Percentiles rank a stretch among this genome's conserved stretches.
phyloP scores from a whole-genome alignment of 2,113 vertebrate genomes.

The Melanostigma gelatinosum region DNA sequence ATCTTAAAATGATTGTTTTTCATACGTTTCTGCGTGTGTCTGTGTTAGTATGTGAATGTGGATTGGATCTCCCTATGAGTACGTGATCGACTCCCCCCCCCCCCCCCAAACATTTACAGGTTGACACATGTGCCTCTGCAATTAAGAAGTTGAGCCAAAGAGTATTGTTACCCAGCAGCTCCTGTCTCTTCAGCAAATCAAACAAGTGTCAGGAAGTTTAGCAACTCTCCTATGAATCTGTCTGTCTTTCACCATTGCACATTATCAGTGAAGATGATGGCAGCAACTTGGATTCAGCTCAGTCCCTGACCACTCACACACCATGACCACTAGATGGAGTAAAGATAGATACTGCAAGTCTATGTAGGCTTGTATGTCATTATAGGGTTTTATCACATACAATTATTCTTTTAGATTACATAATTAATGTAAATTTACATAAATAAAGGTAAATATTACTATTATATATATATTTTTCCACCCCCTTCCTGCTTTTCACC shows the following conservation, averaged over 20 bases:
- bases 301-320: not conserved
- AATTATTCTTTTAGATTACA: not conserved
- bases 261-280: not conserved
- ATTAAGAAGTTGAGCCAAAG: conserved; percentile 22
- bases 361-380: not conserved
- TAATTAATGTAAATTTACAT: not conserved
- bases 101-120: conserved; percentile 1
- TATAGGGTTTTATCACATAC: not conserved
- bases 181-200: conserved; percentile 37
- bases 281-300: not conserved
- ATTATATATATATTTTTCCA: no score
- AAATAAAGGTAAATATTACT: not conserved
- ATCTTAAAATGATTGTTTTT: not conserved
- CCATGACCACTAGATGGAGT: conserved; percentile 54
- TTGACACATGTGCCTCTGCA: conserved; percentile 7
- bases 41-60: not conserved
- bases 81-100: conserved; percentile 12
- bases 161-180: conserved; percentile 10
- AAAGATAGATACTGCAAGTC: not conserved
- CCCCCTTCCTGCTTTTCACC: no score
- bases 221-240: not conserved
- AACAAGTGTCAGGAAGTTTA: conserved; percentile 19
- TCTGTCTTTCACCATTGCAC: not conserved
- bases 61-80: not conserved
- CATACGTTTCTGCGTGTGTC: not conserved